Conservation (phyloP, 2,888 invertebrate species). For the Mylabris sibirica region DNA sequence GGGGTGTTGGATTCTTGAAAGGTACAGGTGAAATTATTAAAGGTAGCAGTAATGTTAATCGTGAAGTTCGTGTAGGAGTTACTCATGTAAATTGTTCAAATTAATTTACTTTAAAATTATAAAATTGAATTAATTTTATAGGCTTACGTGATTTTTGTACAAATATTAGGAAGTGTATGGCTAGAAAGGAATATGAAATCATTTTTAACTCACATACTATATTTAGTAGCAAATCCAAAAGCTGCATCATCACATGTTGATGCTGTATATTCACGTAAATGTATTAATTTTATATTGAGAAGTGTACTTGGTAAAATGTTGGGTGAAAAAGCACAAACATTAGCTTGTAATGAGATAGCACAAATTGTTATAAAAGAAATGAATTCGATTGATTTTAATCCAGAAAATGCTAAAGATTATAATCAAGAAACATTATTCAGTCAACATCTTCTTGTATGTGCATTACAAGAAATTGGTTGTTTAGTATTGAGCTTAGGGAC, state of each 20-base stretch:
- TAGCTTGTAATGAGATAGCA: conserved; percentile 93
- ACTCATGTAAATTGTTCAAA: conserved; percentile 84
- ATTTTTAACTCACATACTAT: conserved; percentile 88
- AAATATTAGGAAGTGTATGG: conserved; percentile 94
- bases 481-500: conserved; percentile 92
- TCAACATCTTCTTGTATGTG: conserved; percentile 91
- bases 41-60: conserved; percentile 89
- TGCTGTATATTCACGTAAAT: conserved; percentile 96
- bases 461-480: conserved; percentile 91
- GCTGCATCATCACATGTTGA: conserved; percentile 96
- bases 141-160: conserved; percentile 96
- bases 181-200: conserved; percentile 88
- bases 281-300: conserved; percentile 93
- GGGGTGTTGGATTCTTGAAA: conserved; percentile 93
- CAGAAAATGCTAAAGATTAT: conserved; percentile 90
- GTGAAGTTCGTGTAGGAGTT: conserved; percentile 96
- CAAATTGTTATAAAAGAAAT: conserved; percentile 92
- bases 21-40: conserved; percentile 95
- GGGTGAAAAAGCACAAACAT: conserved; percentile 96
- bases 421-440: conserved; percentile 91
- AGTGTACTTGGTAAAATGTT: conserved; percentile 92
- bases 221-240: conserved; percentile 93
- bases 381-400: conserved; percentile 93
- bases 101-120: conserved; percentile 16
- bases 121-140: conserved; percentile 57